Evolutionary conservation across 2,797 vertebrate species (phyloP), one percentile per base, ranked within the genome.

Genomic region (Channa striata): DNA sequence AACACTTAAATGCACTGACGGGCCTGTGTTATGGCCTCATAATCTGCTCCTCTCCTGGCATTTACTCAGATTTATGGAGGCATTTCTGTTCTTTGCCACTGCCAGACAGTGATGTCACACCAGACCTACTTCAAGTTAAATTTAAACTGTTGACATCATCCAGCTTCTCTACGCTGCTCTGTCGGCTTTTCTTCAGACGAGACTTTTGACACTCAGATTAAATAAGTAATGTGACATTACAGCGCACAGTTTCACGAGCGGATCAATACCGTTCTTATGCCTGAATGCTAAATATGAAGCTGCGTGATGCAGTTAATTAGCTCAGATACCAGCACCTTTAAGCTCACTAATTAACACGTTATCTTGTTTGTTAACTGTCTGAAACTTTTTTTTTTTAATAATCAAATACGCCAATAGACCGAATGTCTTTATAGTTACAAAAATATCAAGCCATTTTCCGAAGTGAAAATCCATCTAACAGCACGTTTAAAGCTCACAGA

Each of bases 1-100:
- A 92, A 91, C 89, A 92, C 89, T 92, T 91, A 91, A 92, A 92
- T 86, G 84, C 87, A 87, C 83, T 86, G 89, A 91, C 77, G 64
- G 80, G 85, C 83, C 89, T 78, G 48, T 88, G 83, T 85, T 88
- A 82, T 62, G 59, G 86, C 82, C 82, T 85, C 80, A 72, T 90
- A 90, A 85, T 85, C 77, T 67, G 58, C 80, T 87, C 70, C 54
- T 88, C 79, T 87, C 59, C 68, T 81, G 80, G 87, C 84, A 75
- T 87, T 89, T 82, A 40, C 68, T 61, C 72, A 83, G 76, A 91
- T 88, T 87, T 88, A 90, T 81, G 71, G 60, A 80, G 72, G 70
- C 82, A 61, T 82, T 82, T 79, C 74, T 74, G 47, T 64, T 82
- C 62, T 64, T 67, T 56, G 57, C 77, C 1, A 16, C 71, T 80